phyloP scores from a whole-genome alignment of 2,113 vertebrate genomes.

The Irena cyanogastra region DNA sequence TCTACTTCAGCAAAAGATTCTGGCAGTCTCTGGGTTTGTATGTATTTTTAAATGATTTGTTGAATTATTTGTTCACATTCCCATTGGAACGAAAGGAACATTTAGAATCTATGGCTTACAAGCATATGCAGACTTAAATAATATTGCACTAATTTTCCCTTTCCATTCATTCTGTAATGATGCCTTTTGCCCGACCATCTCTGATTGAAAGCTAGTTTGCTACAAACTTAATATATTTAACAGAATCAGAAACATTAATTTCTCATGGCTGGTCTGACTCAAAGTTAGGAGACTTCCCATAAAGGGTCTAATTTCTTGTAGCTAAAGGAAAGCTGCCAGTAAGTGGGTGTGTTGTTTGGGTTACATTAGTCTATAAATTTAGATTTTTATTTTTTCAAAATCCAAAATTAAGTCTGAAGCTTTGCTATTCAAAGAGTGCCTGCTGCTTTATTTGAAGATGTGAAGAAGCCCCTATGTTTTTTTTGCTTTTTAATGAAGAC shows the following conservation, averaged over 20 bases:
- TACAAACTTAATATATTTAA: not conserved
- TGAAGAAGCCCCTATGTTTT: not conserved
- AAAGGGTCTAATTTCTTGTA: not conserved
- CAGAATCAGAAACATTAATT: not conserved
- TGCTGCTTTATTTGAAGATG: not conserved
- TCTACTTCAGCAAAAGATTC: not conserved
- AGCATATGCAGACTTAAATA: not conserved
- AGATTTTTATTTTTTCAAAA: not conserved
- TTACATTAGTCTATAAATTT: not conserved
- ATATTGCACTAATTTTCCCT: not conserved
- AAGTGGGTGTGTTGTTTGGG: not conserved
- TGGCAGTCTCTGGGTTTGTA: not conserved
- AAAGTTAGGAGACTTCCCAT: not conserved
- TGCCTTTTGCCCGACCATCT: not conserved
- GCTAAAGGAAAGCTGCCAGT: not conserved
- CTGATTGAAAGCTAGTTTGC: not conserved
- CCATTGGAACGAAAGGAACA: not conserved
- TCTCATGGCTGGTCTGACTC: not conserved
- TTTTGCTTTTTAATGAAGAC: not conserved
- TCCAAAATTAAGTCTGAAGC: not conserved
- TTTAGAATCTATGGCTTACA: not conserved
- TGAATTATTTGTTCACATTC: not conserved
- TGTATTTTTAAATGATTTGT: not conserved
- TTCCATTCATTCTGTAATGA: not conserved
- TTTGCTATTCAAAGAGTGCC: not conserved